Conservation (phyloP, 2,113 vertebrate genomes). For the Hydrolagus affinis region DNA sequence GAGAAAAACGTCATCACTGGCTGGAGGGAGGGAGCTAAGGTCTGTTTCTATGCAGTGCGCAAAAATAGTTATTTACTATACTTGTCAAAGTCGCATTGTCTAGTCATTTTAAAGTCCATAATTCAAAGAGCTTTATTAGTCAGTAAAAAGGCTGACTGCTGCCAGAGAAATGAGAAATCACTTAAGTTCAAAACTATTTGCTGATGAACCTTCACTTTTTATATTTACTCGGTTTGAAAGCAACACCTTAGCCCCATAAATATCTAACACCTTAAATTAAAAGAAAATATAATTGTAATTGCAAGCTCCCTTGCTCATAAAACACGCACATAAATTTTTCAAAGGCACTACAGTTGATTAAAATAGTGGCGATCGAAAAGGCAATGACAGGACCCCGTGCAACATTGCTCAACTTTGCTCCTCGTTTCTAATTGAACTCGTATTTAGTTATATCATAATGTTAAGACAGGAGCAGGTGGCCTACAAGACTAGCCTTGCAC, state of each 20-base stretch:
- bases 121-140: not conserved
- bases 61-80: not conserved
- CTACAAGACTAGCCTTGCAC: constrained; percentile 1
- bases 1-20: not conserved
- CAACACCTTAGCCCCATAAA: not conserved
- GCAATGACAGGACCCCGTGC: too few relatives aligned
- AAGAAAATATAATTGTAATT: not conserved
- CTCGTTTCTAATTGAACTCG: not conserved
- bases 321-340: not conserved
- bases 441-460: not conserved
- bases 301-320: not conserved
- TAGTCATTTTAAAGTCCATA: not conserved
- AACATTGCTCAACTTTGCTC: not conserved
- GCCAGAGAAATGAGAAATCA: not conserved
- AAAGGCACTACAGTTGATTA: not conserved
- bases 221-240: not conserved
- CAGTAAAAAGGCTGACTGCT: not conserved
- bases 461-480: constrained; percentile 19
- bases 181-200: not conserved
- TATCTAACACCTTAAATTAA: not conserved
- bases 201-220: not conserved
- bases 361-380: too few relatives aligned
- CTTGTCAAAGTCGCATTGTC: not conserved
- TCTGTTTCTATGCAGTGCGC: not conserved
- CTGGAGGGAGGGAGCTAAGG: not conserved